Evolutionary conservation across 92 coral and sea anemone genomes (phyloP).

Genomic region (Montipora capitata): DNA sequence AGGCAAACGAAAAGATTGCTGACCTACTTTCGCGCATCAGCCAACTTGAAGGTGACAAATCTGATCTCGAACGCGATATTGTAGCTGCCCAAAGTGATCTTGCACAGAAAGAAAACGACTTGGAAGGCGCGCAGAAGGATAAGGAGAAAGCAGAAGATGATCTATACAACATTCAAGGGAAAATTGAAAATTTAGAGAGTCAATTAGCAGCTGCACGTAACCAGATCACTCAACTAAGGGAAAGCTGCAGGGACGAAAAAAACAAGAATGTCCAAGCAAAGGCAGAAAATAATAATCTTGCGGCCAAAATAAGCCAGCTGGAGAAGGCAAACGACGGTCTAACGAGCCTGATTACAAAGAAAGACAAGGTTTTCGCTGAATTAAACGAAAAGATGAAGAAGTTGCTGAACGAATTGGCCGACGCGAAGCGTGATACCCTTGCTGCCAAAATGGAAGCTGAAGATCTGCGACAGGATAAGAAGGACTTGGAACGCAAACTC

Average conservation of each 20-base stretch:
- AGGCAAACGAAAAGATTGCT: constrained; percentile 77
- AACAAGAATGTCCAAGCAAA: constrained; percentile 82
- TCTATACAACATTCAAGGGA: constrained; percentile 81
- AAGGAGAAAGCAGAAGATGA: constrained; percentile 91
- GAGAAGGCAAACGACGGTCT: constrained; percentile 81
- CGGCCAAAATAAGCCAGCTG: constrained; percentile 77
- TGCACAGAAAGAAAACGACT: constrained; percentile 86
- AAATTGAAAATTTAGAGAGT: constrained; percentile 81
- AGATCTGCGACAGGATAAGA: constrained; percentile 80
- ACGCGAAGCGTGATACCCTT: constrained; percentile 79
- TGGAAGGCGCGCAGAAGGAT: constrained; percentile 81
- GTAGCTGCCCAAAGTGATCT: constrained; percentile 82
- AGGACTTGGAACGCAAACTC: constrained; percentile 84
- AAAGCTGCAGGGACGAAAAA: constrained; percentile 88
- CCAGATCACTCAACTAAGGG: constrained; percentile 88
- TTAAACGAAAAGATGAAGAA: constrained; percentile 88
- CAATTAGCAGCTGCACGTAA: constrained; percentile 87
- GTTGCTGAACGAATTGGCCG: constrained; percentile 79
- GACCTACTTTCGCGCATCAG: constrained; percentile 79
- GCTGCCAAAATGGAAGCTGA: constrained; percentile 85
- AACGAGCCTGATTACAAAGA: constrained; percentile 78
- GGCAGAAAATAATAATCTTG: constrained; percentile 77
- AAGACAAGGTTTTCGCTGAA: constrained; percentile 80
- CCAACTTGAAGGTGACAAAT: constrained; percentile 86
- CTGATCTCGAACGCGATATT: constrained; percentile 80